phyloP scores from a whole-genome alignment of 2,113 vertebrate genomes.

The rabbit (Oryctolagus cuniculus) region DNA sequence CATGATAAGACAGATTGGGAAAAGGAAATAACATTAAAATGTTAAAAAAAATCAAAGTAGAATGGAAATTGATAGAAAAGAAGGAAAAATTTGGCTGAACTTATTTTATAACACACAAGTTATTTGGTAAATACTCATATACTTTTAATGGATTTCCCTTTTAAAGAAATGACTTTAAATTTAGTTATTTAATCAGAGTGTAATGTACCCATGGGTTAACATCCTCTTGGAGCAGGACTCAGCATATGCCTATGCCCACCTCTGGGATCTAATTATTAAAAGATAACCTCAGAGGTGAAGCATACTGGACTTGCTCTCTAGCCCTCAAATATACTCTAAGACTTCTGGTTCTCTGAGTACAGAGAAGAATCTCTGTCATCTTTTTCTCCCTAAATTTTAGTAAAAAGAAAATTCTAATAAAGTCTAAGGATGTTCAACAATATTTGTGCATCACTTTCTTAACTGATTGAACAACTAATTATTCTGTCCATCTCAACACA shows the following conservation, averaged over 20 bases:
- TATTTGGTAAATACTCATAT: background rate
- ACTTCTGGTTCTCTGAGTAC: background rate
- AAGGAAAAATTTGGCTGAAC: background rate
- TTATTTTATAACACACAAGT: background rate
- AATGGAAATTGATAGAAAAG: background rate
- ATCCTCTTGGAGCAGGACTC: background rate
- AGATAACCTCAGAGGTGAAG: background rate
- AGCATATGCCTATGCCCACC: background rate
- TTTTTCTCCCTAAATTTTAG: background rate
- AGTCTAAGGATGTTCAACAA: background rate
- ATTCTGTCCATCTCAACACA: background rate
- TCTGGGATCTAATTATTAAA: background rate
- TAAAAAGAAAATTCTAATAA: background rate
- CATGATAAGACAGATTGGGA: background rate
- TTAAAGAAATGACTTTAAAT: background rate
- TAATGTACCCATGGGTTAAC: background rate
- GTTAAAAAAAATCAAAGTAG: background rate
- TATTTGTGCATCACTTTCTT: background rate
- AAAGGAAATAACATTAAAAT: background rate
- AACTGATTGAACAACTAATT: background rate
- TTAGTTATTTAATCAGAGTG: background rate
- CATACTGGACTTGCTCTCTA: background rate
- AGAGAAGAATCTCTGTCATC: background rate
- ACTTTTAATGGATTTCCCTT: background rate
- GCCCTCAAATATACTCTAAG: background rate